Base-by-base conservation (phyloP, 2,113 vertebrate species). In the Murina feae region DNA sequence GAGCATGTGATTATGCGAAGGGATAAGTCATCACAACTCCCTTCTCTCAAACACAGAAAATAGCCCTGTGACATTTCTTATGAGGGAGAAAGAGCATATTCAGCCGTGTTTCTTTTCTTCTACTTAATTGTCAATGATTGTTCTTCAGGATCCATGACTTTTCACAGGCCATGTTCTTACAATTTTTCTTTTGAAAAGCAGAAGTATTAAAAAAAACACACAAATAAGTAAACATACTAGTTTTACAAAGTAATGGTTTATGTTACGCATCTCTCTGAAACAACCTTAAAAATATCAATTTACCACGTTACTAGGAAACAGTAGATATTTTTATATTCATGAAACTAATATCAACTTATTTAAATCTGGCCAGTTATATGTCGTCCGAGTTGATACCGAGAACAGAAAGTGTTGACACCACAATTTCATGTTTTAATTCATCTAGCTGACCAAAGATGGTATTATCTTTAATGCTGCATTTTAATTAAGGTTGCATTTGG, bases 401-500 rank as follows among this genome's bases (percentile, higher is more conserved):
- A 96, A 97, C 5, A 71, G 94, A 97, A 97, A 93, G 78, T 96
- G 58, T 86, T 96, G 93, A 96, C 93, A 96, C 82, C 69, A 92
- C 63, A 88, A 97, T 96, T 96, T 6, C 79, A 76, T 88, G 87
- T 96, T 96, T 91, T 66, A 88, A 30, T 95, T 94, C 78, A 95
- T 96, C 94, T 95, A 94, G 55, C 75, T 97, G 95, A 91, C 66
- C 88, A 90, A 96, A 98, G 93, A 95, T 86, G 80, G 84, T 60
- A 85, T 96, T 95, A 93, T 96, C 94, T 96, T 96, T 96, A 95
- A 93, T 71, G 42, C 63, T 92, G 75, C 55, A 86, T 96, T 94
- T 92, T 96, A 96, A 97, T 97, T 96, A 97, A 97, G 89, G n/a
- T 93, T 97, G 86, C 17, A 93, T 94, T 98, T 96, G 90, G 44